Conservation (phyloP, 2,113 vertebrate species). For the Canis aureus region DNA sequence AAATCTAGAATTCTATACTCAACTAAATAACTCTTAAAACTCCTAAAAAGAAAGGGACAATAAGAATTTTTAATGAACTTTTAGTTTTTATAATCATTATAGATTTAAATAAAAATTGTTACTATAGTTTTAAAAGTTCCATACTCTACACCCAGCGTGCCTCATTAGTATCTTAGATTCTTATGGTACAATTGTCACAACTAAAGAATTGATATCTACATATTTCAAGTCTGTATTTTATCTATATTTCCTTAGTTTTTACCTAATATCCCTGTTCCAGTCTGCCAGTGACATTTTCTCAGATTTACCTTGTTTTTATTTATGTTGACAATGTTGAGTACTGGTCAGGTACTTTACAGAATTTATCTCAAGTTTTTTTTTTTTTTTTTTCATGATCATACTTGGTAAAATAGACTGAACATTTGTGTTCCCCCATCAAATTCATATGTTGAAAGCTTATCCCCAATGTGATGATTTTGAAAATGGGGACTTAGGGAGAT, state of each 20-base stretch:
- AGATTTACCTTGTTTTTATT: background rate
- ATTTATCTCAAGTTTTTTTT: background rate
- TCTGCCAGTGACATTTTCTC: background rate
- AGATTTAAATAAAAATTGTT: background rate
- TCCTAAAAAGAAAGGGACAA: conserved; percentile 2
- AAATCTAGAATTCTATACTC: background rate
- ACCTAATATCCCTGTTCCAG: background rate
- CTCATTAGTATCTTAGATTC: background rate
- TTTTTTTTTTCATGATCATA: background rate
- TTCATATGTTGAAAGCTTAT: background rate
- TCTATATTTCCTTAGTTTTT: background rate
- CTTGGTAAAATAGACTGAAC: background rate
- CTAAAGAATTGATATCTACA: background rate
- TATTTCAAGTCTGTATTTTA: background rate
- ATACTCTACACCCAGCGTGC: background rate
- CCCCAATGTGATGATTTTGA: background rate
- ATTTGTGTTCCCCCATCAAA: background rate
- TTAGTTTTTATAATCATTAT: background rate
- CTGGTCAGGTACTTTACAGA: background rate
- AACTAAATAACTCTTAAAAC: conserved; percentile 7
- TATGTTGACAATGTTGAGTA: background rate
- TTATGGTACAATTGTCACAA: background rate
- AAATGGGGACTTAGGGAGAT: background rate
- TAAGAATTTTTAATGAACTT: background rate
- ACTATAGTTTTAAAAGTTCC: background rate